Evolutionary conservation across 2,888 invertebrate genomes (phyloP).

Genomic region (Diaphora mendica): DNA sequence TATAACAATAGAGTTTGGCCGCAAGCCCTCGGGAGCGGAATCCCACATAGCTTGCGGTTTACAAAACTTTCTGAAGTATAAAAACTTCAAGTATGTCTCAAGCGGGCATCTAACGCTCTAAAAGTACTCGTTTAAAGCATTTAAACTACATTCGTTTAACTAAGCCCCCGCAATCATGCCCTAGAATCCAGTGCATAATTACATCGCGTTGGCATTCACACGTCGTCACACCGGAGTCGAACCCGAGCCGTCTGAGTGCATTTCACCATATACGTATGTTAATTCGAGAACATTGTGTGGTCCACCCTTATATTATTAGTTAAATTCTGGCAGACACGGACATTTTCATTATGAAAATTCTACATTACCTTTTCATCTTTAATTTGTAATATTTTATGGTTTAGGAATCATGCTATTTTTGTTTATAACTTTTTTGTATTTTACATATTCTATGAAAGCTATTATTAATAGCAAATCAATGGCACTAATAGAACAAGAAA

Average conservation of each 20-base stretch:
- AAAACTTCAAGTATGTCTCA: slow-evolving; percentile 25
- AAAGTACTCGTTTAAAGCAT: slow-evolving; percentile 19
- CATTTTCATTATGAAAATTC: too few species aligned
- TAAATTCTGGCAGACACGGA: slow-evolving; percentile 32
- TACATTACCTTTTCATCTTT: too few species aligned
- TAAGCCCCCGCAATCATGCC: slow-evolving; percentile 40
- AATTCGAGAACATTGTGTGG: slow-evolving; percentile 49
- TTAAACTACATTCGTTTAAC: slow-evolving; percentile 35
- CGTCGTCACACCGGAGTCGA: slow-evolving; percentile 50
- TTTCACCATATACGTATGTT: slow-evolving; percentile 40
- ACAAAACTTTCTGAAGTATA: slow-evolving; percentile 13
- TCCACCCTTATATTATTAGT: slow-evolving; percentile 35
- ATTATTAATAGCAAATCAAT: background rate
- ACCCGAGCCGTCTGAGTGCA: slow-evolving; percentile 47
- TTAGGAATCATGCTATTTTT: background rate
- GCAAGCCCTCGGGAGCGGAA: slow-evolving; percentile 4
- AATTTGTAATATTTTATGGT: too few species aligned
- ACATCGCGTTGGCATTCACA: slow-evolving; percentile 48
- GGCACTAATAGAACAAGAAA: too few species aligned
- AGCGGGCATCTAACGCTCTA: slow-evolving; percentile 22
- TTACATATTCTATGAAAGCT: background rate
- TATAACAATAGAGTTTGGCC: slow-evolving; percentile 10
- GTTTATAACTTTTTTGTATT: background rate
- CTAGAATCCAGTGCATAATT: slow-evolving; percentile 50
- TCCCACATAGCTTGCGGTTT: slow-evolving; percentile 6